A percentile compares a stretch with the other conserved stretches of the same genome.
Conservation (phyloP, 2,113 vertebrate species). For the Hiodon tergisus region DNA sequence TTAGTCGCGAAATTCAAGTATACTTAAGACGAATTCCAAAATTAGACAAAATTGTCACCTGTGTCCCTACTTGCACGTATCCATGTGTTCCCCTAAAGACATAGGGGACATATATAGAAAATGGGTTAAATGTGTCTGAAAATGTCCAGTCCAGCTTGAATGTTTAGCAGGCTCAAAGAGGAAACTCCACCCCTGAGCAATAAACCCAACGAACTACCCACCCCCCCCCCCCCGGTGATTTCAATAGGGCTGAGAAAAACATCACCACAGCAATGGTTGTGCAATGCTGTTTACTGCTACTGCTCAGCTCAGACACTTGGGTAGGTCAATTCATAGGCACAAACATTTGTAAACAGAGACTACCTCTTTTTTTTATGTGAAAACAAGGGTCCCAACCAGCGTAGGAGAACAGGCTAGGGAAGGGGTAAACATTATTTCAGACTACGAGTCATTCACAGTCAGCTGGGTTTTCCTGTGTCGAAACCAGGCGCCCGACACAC, state of each 20-base stretch:
- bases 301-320: background rate
- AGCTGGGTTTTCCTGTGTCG: background rate
- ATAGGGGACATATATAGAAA: too few relatives aligned
- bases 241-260: background rate
- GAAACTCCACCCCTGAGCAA: too few relatives aligned
- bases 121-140: too few relatives aligned
- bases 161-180: background rate
- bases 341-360: conserved; percentile 10
- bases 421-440: background rate
- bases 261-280: background rate
- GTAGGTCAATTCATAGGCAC: background rate
- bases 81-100: too few relatives aligned
- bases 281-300: conserved; percentile 6
- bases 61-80: too few relatives aligned
- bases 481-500: background rate
- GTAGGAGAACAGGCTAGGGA: background rate
- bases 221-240: too few relatives aligned
- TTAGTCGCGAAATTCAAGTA: too few relatives aligned
- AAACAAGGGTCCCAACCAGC: background rate
- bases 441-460: background rate
- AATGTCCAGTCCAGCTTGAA: background rate
- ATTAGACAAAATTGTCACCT: too few relatives aligned
- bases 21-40: too few relatives aligned
- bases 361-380: background rate
- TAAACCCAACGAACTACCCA: too few relatives aligned